A percentile compares a stretch with the other conserved stretches of the same genome.
These are phyloP conservation scores for Pseudocheirus occidentalis DNA, from an alignment of 2,797 vertebrate genomes.

Conservation along the genomic window DNA sequence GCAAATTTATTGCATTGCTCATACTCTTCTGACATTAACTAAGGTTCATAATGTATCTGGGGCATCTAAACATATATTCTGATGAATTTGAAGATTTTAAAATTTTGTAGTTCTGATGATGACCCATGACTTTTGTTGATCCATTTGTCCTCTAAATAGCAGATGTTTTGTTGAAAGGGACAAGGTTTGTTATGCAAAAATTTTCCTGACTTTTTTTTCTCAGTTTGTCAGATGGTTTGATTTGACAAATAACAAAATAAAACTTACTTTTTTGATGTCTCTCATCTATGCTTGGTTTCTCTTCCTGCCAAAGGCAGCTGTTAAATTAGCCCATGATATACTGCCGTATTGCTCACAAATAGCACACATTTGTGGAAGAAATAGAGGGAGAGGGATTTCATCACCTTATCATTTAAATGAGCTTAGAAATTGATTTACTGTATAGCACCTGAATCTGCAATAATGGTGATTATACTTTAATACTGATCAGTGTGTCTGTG, in stretches of 20 bases:
- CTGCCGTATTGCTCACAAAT: constrained; percentile 82
- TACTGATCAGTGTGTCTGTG: background rate
- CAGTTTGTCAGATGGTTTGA: constrained; percentile 83
- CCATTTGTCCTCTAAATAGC: constrained; percentile 77
- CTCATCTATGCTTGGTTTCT: constrained; percentile 77
- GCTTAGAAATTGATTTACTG: constrained; percentile 61
- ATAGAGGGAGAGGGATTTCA: background rate
- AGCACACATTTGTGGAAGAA: constrained; percentile 71
- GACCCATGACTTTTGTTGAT: constrained; percentile 78
- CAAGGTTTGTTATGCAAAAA: constrained; percentile 81
- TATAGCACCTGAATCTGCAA: background rate
- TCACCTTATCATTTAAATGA: constrained; percentile 61
- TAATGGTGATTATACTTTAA: background rate
- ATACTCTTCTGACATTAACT: constrained; percentile 1
- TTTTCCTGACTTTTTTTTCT: constrained; percentile 79
- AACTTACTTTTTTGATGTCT: constrained; percentile 80
- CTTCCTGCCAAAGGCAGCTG: constrained; percentile 77
- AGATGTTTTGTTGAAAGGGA: constrained; percentile 83
- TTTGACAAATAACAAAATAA: constrained; percentile 81
- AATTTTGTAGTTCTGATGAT: constrained; percentile 68
- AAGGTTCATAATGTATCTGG: constrained; percentile 34
- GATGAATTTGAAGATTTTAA: constrained; percentile 60
- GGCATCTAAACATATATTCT: constrained; percentile 10
- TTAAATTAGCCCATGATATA: constrained; percentile 79
- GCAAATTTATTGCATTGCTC: background rate